These are phyloP conservation scores for Sarcophaga bullata DNA, from an alignment of 1,140 invertebrate species.

Conservation along the genomic window DNA sequence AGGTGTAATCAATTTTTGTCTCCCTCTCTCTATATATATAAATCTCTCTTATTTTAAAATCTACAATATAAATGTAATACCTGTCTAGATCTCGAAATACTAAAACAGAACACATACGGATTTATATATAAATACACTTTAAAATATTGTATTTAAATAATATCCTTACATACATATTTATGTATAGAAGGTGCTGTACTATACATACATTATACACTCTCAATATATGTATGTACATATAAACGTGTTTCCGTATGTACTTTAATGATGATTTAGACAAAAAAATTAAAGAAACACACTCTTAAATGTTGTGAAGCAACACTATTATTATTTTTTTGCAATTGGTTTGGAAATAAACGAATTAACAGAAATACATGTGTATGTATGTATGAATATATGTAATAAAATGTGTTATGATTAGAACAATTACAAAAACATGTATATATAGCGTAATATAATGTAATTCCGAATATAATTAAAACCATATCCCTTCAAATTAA, in stretches of 20 bases:
- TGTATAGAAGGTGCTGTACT: too few species aligned
- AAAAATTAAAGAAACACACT: not conserved
- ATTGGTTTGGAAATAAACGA: too few species aligned
- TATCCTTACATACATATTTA: too few species aligned
- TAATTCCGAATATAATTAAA: too few species aligned
- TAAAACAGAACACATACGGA: not conserved
- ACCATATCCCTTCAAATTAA: too few species aligned
- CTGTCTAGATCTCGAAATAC: not conserved
- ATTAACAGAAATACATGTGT: too few species aligned
- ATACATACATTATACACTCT: too few species aligned
- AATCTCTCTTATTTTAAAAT: not conserved
- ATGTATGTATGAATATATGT: not conserved
- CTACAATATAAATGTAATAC: not conserved
- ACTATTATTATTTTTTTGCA: too few species aligned
- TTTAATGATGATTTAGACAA: not conserved
- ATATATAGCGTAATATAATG: too few species aligned
- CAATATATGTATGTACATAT: too few species aligned
- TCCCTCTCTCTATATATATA: slow-evolving; percentile 5
- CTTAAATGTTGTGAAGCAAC: not conserved
- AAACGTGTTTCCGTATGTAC: not conserved
- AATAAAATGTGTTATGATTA: not conserved
- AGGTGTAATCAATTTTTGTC: slow-evolving; percentile 41
- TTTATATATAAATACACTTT: not conserved
- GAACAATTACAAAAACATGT: too few species aligned
- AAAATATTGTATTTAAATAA: not conserved